Evolutionary conservation across 1,140 invertebrate genomes (phyloP).

Genomic region (Mylabris phalerata): DNA sequence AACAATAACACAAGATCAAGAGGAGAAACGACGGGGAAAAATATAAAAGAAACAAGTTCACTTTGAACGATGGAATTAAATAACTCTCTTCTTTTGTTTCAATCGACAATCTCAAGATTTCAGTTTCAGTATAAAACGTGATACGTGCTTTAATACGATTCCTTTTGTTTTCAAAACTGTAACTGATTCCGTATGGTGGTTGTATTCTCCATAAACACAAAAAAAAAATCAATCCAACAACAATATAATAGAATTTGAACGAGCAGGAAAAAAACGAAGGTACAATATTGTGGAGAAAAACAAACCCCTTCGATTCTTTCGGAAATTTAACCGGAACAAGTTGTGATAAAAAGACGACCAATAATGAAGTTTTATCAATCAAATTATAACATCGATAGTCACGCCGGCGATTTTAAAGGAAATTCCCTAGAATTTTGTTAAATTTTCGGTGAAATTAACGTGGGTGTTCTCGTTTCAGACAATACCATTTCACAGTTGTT

Average conservation of each 20-base stretch:
- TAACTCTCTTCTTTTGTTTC: constrained; percentile 21
- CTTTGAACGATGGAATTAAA: constrained; percentile 11
- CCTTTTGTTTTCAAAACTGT: constrained; percentile 21
- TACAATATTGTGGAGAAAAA: constrained; percentile 17
- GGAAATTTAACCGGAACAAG: constrained; percentile 22
- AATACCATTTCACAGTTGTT: constrained; percentile 30
- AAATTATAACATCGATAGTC: constrained; percentile 27
- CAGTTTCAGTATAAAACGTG: constrained; percentile 23
- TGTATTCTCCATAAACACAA: too few relatives aligned
- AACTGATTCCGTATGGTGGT: constrained; percentile 14
- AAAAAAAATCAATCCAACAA: constrained; percentile 7
- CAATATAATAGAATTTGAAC: too few relatives aligned
- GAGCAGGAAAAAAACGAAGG: not conserved
- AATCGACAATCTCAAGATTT: constrained; percentile 27
- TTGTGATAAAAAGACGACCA: constrained; percentile 14
- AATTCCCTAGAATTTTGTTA: not conserved
- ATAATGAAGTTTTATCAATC: constrained; percentile 32
- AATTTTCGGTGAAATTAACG: constrained; percentile 5
- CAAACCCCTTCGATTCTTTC: constrained; percentile 23
- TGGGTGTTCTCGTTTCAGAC: constrained; percentile 26
- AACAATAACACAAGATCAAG: not conserved
- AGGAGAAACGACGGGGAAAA: not conserved
- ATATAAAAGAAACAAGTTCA: constrained; percentile 5
- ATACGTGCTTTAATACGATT: constrained; percentile 19
- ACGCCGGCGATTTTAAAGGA: constrained; percentile 19